Conservation (phyloP, 2,113 vertebrate species). For the Hipposideros armiger region DNA sequence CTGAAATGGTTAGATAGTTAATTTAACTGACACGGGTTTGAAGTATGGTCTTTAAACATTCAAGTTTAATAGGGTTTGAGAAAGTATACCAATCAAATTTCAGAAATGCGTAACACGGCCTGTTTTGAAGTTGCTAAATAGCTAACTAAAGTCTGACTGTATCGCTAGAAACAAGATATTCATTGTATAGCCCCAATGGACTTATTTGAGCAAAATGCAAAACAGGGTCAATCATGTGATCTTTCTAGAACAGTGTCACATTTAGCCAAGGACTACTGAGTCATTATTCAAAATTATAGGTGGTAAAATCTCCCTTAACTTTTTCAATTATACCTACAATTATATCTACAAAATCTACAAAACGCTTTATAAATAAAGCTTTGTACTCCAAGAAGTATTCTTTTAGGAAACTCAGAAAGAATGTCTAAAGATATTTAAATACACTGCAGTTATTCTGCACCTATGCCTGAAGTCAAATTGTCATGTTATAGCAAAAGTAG, state of each 20-base stretch:
- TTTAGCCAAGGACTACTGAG: neutral
- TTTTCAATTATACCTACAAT: conserved; percentile 18
- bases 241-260: conserved; percentile 52
- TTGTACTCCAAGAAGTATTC: neutral
- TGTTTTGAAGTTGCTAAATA: neutral
- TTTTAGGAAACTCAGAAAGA: neutral
- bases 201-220: conserved; percentile 42
- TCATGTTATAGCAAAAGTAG: conserved; percentile 24
- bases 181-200: neutral
- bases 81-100: neutral
- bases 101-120: conserved; percentile 2
- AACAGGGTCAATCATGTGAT: neutral
- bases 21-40: neutral
- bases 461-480: neutral
- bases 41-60: neutral
- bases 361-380: conserved; percentile 27
- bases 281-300: conserved; percentile 27
- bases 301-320: neutral
- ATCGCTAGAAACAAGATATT: conserved; percentile 46
- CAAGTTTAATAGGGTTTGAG: neutral
- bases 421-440: neutral
- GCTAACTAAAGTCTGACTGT: conserved; percentile 3
- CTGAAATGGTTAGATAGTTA: neutral
- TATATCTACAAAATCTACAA: neutral
- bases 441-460: neutral